These are phyloP conservation scores for Tetragnatha montana DNA, from an alignment of 2,888 invertebrate genomes.

Conservation along the genomic window DNA sequence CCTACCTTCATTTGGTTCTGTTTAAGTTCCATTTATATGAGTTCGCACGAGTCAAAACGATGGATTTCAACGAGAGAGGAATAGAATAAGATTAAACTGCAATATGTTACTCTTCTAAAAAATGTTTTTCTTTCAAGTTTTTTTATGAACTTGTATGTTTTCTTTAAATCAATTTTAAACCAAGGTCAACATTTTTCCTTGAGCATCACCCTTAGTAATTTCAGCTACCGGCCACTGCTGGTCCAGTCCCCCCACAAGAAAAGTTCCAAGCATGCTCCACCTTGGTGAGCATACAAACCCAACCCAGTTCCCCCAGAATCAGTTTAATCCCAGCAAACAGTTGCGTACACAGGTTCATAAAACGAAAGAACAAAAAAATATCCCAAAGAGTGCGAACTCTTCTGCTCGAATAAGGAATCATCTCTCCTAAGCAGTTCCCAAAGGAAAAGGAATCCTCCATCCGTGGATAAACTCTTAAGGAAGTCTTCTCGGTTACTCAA, in stretches of 20 bases:
- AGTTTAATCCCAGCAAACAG: background rate
- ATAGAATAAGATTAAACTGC: too few species aligned
- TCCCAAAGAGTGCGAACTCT: background rate
- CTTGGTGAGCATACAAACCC: background rate
- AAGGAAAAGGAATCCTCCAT: slow-evolving; percentile 25
- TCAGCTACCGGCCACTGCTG: background rate
- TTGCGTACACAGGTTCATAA: background rate
- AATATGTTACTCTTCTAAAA: too few species aligned
- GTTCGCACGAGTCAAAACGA: too few species aligned
- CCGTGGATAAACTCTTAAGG: slow-evolving; percentile 38
- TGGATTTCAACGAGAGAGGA: too few species aligned
- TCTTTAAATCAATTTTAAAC: too few species aligned
- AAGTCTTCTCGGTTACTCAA: slow-evolving; percentile 29
- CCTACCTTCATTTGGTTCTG: too few species aligned
- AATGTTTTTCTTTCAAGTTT: too few species aligned
- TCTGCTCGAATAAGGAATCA: background rate
- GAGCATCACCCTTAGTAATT: too few species aligned
- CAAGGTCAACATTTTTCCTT: too few species aligned
- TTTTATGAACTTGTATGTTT: too few species aligned
- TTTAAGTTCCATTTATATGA: too few species aligned
- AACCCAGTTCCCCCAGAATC: too few species aligned
- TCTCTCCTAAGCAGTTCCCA: background rate
- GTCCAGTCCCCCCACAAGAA: background rate
- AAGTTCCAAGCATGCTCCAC: background rate
- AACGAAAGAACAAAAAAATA: background rate